These are phyloP conservation scores for Peromyscus polionotus DNA, from an alignment of 2,113 vertebrate genomes.

Conservation along the genomic window DNA sequence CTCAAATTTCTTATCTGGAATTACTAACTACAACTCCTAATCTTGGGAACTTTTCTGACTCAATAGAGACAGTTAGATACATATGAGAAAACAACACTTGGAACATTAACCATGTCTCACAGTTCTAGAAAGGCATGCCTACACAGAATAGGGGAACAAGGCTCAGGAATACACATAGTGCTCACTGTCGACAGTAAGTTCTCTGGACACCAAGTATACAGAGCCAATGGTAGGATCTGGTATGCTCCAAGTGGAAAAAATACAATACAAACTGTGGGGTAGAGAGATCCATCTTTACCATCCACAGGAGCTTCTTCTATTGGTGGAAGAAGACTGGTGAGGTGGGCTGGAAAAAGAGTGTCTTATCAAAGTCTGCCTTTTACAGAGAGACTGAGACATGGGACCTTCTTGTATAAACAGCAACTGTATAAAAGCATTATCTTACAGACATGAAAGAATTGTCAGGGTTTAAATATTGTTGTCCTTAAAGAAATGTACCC, in stretches of 20 bases:
- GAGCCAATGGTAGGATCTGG: neutral
- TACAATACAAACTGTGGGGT: neutral
- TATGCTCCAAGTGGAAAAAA: neutral
- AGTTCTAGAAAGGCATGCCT: neutral
- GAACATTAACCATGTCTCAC: neutral
- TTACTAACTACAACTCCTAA: too few species aligned
- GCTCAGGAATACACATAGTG: neutral
- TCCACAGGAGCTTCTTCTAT: neutral
- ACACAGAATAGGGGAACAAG: neutral
- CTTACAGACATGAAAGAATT: neutral
- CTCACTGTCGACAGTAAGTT: neutral
- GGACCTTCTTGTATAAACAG: neutral
- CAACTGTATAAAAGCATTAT: neutral
- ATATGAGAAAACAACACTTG: too few species aligned
- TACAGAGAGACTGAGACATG: neutral
- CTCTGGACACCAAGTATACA: neutral
- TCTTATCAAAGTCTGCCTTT: neutral
- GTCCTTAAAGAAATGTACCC: neutral
- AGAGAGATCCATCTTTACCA: neutral
- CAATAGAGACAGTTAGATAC: too few species aligned
- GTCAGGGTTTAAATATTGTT: neutral
- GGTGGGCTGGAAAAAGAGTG: neutral
- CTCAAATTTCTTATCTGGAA: too few species aligned
- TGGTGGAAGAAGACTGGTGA: neutral
- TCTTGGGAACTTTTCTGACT: too few species aligned